Percentiles rank a stretch among this genome's conserved stretches.
phyloP scores from a whole-genome alignment of 2,888 invertebrate genomes.

The Lycia hirtaria region DNA sequence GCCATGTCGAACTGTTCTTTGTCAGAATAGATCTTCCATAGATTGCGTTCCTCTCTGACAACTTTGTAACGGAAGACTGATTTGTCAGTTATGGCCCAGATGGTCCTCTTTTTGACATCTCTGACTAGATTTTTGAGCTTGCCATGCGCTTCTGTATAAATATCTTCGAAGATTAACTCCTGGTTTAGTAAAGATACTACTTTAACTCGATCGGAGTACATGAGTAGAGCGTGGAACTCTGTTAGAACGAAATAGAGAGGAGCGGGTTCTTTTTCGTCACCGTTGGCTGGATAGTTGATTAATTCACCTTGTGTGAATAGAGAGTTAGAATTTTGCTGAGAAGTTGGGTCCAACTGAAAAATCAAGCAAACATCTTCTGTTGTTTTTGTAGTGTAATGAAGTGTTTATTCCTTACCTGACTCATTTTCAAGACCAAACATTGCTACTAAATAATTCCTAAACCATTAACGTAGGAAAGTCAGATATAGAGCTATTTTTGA shows the following conservation, averaged over 20 bases:
- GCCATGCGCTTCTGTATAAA: conserved; percentile 92
- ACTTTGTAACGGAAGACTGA: conserved; percentile 95
- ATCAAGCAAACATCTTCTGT: neutral
- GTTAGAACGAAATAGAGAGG: conserved; percentile 93
- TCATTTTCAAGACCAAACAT: too few species aligned
- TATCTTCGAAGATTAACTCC: conserved; percentile 94
- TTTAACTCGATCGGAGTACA: conserved; percentile 93
- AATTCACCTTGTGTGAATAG: conserved; percentile 77
- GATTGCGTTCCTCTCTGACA: conserved; percentile 92
- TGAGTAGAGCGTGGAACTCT: conserved; percentile 94
- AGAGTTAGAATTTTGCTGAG: conserved; percentile 78
- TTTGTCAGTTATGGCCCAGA: conserved; percentile 95
- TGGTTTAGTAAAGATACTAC: conserved; percentile 94
- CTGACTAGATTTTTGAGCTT: conserved; percentile 92
- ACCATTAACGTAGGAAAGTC: too few species aligned
- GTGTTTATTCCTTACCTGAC: too few species aligned
- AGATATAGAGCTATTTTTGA: too few species aligned
- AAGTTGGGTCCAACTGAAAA: conserved; percentile 79
- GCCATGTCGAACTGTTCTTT: conserved; percentile 94
- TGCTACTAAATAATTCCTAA: too few species aligned
- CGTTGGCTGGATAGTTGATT: conserved; percentile 68
- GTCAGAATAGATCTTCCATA: conserved; percentile 95
- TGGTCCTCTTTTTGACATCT: conserved; percentile 90
- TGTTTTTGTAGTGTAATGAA: too few species aligned
- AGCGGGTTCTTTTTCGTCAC: conserved; percentile 72